A percentile compares a stretch with the other conserved stretches of the same genome.
These are phyloP conservation scores for Glaucidium brasilianum DNA, from an alignment of 2,113 vertebrate species.

Conservation along the genomic window DNA sequence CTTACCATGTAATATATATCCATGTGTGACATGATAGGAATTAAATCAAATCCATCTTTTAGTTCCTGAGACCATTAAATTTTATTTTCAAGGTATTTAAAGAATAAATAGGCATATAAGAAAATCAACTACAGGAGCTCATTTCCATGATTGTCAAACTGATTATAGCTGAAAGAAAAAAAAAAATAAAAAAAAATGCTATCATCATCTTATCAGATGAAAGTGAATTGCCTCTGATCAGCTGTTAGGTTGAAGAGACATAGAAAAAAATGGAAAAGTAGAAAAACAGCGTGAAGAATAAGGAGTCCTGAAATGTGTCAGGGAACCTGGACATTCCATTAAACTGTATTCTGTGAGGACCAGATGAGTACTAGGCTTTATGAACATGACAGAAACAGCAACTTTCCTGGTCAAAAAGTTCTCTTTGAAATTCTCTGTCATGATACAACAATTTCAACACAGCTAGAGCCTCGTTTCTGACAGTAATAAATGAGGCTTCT, in stretches of 20 bases:
- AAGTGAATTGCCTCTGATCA: not conserved
- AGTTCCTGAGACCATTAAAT: not conserved
- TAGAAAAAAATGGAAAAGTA: not conserved
- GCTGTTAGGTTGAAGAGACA: not conserved
- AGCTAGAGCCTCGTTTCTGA: not conserved
- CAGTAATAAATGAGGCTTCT: not conserved
- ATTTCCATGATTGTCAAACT: not conserved
- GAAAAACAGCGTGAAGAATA: not conserved
- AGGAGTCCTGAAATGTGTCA: not conserved
- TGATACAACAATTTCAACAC: not conserved
- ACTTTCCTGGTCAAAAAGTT: not conserved
- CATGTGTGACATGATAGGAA: not conserved
- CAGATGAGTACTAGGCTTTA: not conserved
- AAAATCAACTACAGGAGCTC: not conserved
- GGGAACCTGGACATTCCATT: not conserved
- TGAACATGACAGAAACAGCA: not conserved
- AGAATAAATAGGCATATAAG: not conserved
- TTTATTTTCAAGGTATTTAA: not conserved
- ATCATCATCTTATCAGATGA: not conserved
- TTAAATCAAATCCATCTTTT: not conserved
- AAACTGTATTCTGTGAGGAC: not conserved
- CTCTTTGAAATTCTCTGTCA: not conserved
- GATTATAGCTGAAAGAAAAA: not conserved
- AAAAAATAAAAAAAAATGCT: not conserved
- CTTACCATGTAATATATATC: not conserved